These are phyloP conservation scores for Drosophila fungiperda DNA, from an alignment of 2,888 invertebrate genomes.

Conservation along the genomic window DNA sequence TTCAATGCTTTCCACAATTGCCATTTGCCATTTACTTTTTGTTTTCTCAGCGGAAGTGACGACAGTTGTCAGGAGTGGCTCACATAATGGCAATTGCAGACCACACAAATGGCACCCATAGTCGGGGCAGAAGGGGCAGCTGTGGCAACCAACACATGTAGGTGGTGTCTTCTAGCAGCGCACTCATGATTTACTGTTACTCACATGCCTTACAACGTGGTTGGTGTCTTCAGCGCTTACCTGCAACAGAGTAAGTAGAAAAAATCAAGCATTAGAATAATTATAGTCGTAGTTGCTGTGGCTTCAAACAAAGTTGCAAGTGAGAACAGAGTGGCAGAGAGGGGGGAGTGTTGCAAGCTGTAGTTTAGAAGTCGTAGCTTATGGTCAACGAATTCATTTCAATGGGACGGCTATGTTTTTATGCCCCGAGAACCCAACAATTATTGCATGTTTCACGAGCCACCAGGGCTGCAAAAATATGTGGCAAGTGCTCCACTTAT, in stretches of 20 bases:
- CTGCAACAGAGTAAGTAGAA: conserved; percentile 56
- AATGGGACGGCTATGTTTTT: conserved; percentile 50
- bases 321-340: not conserved
- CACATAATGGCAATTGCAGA: conserved; percentile 48
- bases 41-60: conserved; percentile 67
- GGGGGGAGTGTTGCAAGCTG: not conserved
- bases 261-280: conserved; percentile 51
- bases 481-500: conserved; percentile 25
- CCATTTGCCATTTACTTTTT: not conserved
- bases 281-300: conserved; percentile 37
- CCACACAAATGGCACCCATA: conserved; percentile 37
- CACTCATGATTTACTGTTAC: conserved; percentile 41
- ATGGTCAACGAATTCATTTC: conserved; percentile 23
- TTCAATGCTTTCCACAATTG: conserved; percentile 56
- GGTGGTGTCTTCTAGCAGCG: conserved; percentile 35
- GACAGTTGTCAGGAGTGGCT: conserved; percentile 73
- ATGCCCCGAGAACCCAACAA: conserved; percentile 28
- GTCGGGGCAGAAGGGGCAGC: not conserved
- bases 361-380: conserved; percentile 11
- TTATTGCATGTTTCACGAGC: conserved; percentile 44
- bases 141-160: conserved; percentile 22
- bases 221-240: conserved; percentile 64
- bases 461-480: conserved; percentile 12
- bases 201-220: conserved; percentile 54
- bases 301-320: conserved; percentile 62